Percentiles rank a stretch among this genome's conserved stretches.
These are phyloP conservation scores for Tribolium freemani DNA, from an alignment of 2,888 invertebrate species.

Conservation along the genomic window DNA sequence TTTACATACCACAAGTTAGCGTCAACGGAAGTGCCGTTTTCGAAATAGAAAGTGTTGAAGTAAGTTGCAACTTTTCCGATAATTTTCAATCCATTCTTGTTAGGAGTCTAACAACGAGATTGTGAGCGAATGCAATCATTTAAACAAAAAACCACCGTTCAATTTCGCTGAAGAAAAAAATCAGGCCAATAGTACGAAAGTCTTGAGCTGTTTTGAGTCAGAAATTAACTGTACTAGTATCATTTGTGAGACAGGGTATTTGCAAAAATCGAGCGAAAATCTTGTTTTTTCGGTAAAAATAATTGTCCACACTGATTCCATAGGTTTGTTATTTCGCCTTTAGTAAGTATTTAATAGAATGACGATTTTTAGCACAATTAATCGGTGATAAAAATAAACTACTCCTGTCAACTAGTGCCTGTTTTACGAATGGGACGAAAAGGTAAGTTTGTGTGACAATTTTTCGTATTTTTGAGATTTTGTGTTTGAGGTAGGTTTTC, in stretches of 20 bases:
- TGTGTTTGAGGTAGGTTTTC: conserved; percentile 25
- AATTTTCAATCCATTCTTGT: neutral
- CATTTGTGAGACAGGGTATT: conserved; percentile 47
- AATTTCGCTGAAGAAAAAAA: neutral
- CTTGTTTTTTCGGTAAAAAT: conserved; percentile 47
- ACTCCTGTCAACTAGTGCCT: neutral
- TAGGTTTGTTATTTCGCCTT: conserved; percentile 48
- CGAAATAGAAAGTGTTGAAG: conserved; percentile 35
- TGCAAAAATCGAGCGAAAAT: conserved; percentile 45
- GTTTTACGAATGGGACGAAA: conserved; percentile 14
- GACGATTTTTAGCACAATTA: conserved; percentile 19
- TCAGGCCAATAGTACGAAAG: neutral
- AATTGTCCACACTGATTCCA: conserved; percentile 44
- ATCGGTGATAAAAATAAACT: neutral
- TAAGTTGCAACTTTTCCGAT: neutral
- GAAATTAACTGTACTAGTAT: conserved; percentile 48
- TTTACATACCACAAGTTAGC: conserved; percentile 34
- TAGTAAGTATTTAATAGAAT: conserved; percentile 6
- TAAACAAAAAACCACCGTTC: neutral
- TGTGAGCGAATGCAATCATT: neutral
- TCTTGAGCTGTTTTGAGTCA: conserved; percentile 33
- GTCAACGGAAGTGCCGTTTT: conserved; percentile 17
- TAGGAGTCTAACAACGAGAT: neutral
- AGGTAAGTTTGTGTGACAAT: conserved; percentile 8
- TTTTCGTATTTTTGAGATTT: neutral